Evolutionary conservation across 2,888 invertebrate species (phyloP).

Genomic region (Polydrusus tereticollis): DNA sequence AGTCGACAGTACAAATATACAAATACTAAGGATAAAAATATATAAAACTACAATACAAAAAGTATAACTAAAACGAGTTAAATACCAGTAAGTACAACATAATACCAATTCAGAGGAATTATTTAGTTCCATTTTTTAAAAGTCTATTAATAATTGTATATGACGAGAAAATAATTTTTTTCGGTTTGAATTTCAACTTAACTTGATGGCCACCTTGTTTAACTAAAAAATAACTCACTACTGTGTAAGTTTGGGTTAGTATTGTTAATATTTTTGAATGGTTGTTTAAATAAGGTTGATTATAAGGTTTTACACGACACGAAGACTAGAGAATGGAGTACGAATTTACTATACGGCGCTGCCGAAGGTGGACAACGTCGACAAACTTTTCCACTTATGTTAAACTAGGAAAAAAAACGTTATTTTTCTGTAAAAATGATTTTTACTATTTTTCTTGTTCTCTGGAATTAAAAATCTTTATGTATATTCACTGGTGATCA

Average conservation of each 20-base stretch:
- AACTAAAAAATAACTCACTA: constrained; percentile 21
- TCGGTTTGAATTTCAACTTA: constrained; percentile 6
- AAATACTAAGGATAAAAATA: constrained; percentile 58
- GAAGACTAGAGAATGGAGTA: no score
- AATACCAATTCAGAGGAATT: constrained; percentile 47
- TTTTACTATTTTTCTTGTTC: no score
- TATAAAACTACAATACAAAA: constrained; percentile 57
- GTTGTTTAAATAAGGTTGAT: background rate
- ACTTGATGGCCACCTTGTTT: background rate
- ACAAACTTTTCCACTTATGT: no score
- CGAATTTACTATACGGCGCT: no score
- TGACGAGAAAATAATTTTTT: background rate
- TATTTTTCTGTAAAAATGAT: no score
- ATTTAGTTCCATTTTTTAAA: constrained; percentile 30
- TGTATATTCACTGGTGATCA: no score
- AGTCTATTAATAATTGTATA: background rate
- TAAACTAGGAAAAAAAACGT: no score
- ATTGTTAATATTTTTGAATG: background rate
- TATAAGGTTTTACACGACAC: background rate
- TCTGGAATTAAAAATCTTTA: no score
- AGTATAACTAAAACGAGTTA: constrained; percentile 27
- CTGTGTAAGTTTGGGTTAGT: background rate
- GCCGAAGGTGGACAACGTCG: no score
- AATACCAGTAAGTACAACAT: constrained; percentile 18
- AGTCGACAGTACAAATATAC: constrained; percentile 56